phyloP scores from a whole-genome alignment of 2,113 vertebrate species.

The Catagonus wagneri region DNA sequence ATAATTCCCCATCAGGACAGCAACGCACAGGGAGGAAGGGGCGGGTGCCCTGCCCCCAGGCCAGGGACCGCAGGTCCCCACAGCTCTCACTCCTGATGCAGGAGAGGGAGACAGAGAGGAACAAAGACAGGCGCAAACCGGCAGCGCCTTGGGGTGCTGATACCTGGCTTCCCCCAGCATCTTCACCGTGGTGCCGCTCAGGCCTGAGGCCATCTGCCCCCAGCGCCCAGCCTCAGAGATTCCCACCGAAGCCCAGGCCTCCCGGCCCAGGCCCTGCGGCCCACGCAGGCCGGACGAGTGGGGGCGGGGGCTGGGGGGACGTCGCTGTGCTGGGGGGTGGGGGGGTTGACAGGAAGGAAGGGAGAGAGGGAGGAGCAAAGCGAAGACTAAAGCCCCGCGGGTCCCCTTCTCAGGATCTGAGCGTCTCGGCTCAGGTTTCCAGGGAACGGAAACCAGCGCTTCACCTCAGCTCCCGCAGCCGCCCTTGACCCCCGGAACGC shows the following conservation, averaged over 20 bases:
- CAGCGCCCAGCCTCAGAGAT: not conserved
- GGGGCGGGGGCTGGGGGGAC: not conserved
- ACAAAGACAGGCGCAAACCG: not conserved
- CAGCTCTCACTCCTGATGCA: not conserved
- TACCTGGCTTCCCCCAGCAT: fast-evolving
- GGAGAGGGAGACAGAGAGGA: not conserved
- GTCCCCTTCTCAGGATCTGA: not conserved
- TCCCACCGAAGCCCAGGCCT: not conserved
- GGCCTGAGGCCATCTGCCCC: not conserved
- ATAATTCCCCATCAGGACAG: fast-evolving
- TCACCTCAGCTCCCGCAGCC: not conserved
- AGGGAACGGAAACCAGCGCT: not conserved
- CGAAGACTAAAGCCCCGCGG: not conserved
- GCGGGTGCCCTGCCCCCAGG: not conserved
- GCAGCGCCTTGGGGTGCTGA: not conserved
- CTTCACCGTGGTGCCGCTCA: not conserved
- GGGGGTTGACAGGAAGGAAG: not conserved
- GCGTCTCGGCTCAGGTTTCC: not conserved
- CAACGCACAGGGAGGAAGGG: not conserved
- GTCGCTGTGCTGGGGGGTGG: too few relatives aligned
- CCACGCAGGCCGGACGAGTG: fast-evolving
- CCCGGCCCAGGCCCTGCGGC: not conserved
- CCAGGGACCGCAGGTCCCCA: not conserved
- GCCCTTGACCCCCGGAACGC: not conserved
- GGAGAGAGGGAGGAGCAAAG: not conserved